Conservation (phyloP, 2,888 invertebrate genomes). For the Tupiocoris notatus region DNA sequence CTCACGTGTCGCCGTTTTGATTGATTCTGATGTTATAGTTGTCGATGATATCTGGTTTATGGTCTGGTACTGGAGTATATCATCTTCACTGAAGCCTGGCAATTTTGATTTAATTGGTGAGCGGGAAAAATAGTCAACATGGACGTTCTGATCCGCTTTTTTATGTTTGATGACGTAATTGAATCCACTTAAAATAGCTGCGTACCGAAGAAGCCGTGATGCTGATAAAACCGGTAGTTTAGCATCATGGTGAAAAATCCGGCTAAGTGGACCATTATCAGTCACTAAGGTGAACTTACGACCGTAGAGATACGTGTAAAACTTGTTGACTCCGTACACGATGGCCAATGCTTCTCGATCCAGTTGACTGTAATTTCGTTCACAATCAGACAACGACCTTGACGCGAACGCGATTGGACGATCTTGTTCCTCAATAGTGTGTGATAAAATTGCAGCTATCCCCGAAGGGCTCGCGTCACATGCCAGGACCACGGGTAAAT, state of each 20-base stretch:
- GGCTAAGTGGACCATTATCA: constrained; percentile 25
- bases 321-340: constrained; percentile 38
- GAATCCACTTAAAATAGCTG: constrained; percentile 16
- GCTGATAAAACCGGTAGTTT: constrained; percentile 2
- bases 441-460: constrained; percentile 19
- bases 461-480: constrained; percentile 44
- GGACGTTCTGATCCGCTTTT: constrained; percentile 27
- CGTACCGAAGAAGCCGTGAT: constrained; percentile 16
- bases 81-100: neutral
- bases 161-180: constrained; percentile 3
- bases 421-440: constrained; percentile 38
- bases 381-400: constrained; percentile 20
- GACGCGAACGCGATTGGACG: constrained; percentile 40
- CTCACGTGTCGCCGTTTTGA: neutral
- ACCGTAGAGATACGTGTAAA: constrained; percentile 34
- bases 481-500: constrained; percentile 46
- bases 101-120: neutral
- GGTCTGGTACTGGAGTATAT: neutral
- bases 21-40: neutral
- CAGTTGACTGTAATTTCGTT: constrained; percentile 43
- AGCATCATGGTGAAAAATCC: constrained; percentile 26
- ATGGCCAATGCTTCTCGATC: constrained; percentile 35
- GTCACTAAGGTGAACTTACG: constrained; percentile 26
- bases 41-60: neutral
- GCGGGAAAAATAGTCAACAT: constrained; percentile 45